These are phyloP conservation scores for Capitulum mitella DNA, from an alignment of 2,888 invertebrate species.

Conservation along the genomic window DNA sequence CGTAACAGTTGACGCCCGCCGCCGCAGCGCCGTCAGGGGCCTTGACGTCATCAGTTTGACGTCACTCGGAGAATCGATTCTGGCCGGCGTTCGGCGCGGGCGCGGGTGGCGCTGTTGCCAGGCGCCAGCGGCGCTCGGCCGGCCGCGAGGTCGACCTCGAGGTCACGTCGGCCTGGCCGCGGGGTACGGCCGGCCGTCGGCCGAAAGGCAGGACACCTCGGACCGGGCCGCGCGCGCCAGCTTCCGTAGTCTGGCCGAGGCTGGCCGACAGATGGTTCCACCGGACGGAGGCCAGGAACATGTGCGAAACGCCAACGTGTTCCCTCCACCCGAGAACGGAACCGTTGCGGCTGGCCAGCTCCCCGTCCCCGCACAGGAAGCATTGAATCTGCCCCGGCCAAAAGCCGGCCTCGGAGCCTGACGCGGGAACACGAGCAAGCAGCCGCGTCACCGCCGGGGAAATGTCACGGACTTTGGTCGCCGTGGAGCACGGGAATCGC, in stretches of 20 bases:
- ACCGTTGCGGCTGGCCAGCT: too few species aligned
- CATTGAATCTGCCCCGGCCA: too few species aligned
- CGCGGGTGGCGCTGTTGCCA: not conserved
- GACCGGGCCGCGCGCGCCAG: not conserved
- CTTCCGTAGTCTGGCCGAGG: not conserved
- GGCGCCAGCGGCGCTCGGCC: not conserved
- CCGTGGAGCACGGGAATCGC: too few species aligned
- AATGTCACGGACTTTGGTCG: too few species aligned
- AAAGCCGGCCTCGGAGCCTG: too few species aligned
- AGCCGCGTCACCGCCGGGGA: too few species aligned
- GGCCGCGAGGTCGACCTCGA: not conserved
- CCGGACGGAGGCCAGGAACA: too few species aligned
- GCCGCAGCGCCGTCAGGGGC: not conserved
- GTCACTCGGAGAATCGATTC: not conserved
- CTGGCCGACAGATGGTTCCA: not conserved
- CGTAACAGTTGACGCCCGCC: conserved; percentile 12
- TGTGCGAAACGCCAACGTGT: too few species aligned
- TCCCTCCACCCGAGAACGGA: too few species aligned
- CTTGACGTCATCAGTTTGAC: conserved; percentile 15
- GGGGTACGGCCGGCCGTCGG: not conserved
- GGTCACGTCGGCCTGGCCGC: not conserved
- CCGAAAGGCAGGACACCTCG: not conserved
- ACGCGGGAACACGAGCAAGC: too few species aligned
- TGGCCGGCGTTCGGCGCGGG: not conserved
- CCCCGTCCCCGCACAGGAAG: too few species aligned